These are phyloP conservation scores for Amblyraja radiata DNA, from an alignment of 2,797 vertebrate species.

Conservation along the genomic window DNA sequence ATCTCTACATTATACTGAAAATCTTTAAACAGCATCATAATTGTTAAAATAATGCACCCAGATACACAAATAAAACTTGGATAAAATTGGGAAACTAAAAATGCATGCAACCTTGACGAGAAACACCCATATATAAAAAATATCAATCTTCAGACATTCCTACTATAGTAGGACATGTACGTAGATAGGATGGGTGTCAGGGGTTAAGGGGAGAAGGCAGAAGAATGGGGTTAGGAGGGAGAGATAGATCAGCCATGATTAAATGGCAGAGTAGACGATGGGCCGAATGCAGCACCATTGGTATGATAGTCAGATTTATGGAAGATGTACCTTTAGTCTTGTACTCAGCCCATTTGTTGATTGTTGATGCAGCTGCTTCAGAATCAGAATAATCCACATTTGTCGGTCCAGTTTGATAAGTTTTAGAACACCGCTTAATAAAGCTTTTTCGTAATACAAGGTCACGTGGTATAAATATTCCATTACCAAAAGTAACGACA, in stretches of 20 bases:
- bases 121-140: not conserved
- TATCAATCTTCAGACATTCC: not conserved
- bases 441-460: slow-evolving; percentile 72
- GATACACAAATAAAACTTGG: not conserved
- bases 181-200: too few species aligned
- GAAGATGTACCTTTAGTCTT: slow-evolving; percentile 71
- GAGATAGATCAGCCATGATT: too few species aligned
- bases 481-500: slow-evolving; percentile 77
- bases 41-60: not conserved
- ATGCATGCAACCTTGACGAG: not conserved
- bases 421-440: slow-evolving; percentile 71
- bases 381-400: slow-evolving; percentile 69
- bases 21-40: not conserved
- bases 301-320: not conserved
- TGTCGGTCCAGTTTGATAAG: slow-evolving; percentile 76
- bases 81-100: too few species aligned
- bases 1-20: too few species aligned
- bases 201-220: too few species aligned
- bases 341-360: slow-evolving; percentile 86
- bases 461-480: slow-evolving; percentile 70
- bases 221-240: too few species aligned
- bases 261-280: too few species aligned
- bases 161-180: too few species aligned
- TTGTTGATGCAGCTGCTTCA: slow-evolving; percentile 61
- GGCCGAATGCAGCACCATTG: not conserved